phyloP scores from a whole-genome alignment of 2,113 vertebrate genomes.

The Tyrannus savana region DNA sequence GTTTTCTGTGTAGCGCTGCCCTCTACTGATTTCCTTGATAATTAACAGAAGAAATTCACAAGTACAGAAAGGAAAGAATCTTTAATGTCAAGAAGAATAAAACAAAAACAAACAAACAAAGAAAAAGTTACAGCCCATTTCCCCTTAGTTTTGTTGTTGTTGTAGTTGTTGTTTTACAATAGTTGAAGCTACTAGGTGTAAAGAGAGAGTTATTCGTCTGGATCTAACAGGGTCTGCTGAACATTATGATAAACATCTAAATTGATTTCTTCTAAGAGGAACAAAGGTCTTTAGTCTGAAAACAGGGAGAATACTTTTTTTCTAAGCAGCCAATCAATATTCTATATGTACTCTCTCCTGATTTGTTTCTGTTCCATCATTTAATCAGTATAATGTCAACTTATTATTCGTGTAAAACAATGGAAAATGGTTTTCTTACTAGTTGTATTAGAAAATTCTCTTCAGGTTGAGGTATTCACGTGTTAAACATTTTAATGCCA shows the following conservation, averaged over 20 bases:
- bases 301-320: neutral
- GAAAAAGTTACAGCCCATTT: fast-evolving
- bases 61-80: neutral
- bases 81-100: neutral
- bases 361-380: neutral
- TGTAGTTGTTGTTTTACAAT: neutral
- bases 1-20: conserved; percentile 28
- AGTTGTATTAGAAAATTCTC: neutral
- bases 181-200: neutral
- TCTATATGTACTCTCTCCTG: neutral
- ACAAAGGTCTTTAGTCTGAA: neutral
- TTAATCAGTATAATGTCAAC: neutral
- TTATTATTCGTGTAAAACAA: neutral
- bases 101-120: no score
- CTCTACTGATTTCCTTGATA: conserved; percentile 18
- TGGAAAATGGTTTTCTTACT: neutral
- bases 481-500: neutral
- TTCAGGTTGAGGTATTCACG: neutral
- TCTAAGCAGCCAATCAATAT: neutral
- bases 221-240: neutral
- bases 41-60: neutral
- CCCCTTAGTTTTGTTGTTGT: neutral
- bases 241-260: neutral
- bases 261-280: neutral
- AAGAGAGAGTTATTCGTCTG: neutral